Evolutionary conservation across 1,140 invertebrate genomes (phyloP).

Genomic region (Orchesella cincta): DNA sequence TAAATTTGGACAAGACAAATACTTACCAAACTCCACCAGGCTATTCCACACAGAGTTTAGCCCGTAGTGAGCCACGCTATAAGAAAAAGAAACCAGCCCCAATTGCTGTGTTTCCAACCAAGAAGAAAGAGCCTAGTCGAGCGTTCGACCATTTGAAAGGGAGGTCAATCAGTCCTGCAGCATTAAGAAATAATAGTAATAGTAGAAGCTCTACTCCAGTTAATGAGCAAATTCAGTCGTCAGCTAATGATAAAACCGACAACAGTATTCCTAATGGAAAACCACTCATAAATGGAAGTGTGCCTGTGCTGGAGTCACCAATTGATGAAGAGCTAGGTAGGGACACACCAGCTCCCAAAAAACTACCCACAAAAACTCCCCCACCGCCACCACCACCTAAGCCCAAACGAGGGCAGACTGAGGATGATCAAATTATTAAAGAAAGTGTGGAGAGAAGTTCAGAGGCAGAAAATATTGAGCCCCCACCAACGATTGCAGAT

Average conservation of each 20-base stretch:
- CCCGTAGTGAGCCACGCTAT: constrained; percentile 1
- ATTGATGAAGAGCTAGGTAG: background rate
- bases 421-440: background rate
- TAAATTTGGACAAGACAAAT: background rate
- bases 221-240: background rate
- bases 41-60: constrained; percentile 10
- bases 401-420: background rate
- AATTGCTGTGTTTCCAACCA: background rate
- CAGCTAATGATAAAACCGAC: background rate
- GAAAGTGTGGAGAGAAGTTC: too few species aligned
- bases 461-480: too few species aligned
- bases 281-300: background rate
- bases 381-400: constrained; percentile 8
- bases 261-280: background rate
- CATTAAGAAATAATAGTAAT: background rate
- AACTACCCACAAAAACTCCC: background rate
- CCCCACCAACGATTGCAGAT: too few species aligned
- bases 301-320: background rate
- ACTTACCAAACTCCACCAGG: background rate
- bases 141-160: constrained; percentile 19
- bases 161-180: background rate
- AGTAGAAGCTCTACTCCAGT: background rate
- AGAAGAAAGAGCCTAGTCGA: background rate
- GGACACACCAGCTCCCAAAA: background rate
- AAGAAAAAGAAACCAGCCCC: constrained; percentile 1